These are phyloP conservation scores for Oscheius sp. DNA, from an alignment of 2,888 invertebrate species.

Conservation along the genomic window DNA sequence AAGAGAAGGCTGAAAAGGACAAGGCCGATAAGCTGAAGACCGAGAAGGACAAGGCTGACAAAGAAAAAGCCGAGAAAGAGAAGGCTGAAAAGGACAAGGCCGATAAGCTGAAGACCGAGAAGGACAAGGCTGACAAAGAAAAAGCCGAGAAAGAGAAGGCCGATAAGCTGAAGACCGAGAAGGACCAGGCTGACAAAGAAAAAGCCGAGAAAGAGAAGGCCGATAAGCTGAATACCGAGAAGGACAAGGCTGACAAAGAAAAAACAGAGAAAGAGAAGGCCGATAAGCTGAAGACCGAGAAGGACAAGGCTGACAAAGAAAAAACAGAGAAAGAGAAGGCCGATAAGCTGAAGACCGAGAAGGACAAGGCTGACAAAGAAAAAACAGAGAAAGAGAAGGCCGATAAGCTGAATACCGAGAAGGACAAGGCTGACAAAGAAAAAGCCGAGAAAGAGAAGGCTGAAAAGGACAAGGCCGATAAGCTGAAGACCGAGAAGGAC, in stretches of 20 bases:
- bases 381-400: not conserved
- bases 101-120: not conserved
- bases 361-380: not conserved
- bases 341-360: not conserved
- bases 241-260: slow-evolving; percentile 1
- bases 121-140: not conserved
- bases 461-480: slow-evolving; percentile 1
- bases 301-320: not conserved
- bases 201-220: not conserved
- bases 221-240: not conserved
- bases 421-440: slow-evolving; percentile 1
- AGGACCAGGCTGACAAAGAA: not conserved
- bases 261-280: not conserved
- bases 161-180: not conserved
- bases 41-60: not conserved
- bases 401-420: not conserved
- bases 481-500: not conserved
- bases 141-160: slow-evolving; percentile 5
- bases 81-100: not conserved
- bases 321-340: slow-evolving; percentile 1
- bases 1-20: not conserved
- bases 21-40: not conserved
- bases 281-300: not conserved
- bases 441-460: not conserved
- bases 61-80: not conserved